phyloP scores from a whole-genome alignment of 2,797 vertebrate genomes.

The Peromyscus attwateri region DNA sequence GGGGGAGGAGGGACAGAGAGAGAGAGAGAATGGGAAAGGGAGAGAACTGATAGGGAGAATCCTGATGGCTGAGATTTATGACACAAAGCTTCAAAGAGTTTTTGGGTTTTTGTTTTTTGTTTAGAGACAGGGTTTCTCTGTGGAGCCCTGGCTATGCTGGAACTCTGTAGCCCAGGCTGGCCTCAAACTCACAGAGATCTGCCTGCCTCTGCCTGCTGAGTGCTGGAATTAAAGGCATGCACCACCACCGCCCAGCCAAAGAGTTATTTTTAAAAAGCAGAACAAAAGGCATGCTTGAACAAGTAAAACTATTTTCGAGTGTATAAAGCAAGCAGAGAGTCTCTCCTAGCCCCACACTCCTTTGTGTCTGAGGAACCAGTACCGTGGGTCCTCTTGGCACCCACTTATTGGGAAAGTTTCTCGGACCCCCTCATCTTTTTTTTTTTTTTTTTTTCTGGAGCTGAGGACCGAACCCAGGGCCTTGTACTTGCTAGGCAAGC shows the following conservation, averaged over 20 bases:
- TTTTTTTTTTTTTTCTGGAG: too few species aligned
- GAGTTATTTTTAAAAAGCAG: neutral
- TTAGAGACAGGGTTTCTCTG: neutral
- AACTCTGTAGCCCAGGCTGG: neutral
- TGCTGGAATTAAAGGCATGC: neutral
- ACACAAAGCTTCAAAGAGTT: neutral
- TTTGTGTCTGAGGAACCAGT: neutral
- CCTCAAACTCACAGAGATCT: neutral
- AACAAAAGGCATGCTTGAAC: neutral
- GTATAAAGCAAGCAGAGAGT: neutral
- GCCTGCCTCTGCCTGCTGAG: neutral
- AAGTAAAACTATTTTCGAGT: neutral
- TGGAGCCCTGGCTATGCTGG: neutral
- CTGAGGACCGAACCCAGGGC: too few species aligned
- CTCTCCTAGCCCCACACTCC: neutral
- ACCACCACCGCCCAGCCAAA: neutral
- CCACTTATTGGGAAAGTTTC: neutral
- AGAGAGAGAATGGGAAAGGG: neutral
- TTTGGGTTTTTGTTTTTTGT: neutral
- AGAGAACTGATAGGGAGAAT: neutral
- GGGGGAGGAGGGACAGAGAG: neutral
- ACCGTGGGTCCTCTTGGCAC: neutral
- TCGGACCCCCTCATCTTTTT: neutral
- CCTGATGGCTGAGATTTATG: neutral
- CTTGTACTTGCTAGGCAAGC: too few species aligned